Evolutionary conservation across 2,797 vertebrate genomes (phyloP).

Genomic region (Tinamus major): DNA sequence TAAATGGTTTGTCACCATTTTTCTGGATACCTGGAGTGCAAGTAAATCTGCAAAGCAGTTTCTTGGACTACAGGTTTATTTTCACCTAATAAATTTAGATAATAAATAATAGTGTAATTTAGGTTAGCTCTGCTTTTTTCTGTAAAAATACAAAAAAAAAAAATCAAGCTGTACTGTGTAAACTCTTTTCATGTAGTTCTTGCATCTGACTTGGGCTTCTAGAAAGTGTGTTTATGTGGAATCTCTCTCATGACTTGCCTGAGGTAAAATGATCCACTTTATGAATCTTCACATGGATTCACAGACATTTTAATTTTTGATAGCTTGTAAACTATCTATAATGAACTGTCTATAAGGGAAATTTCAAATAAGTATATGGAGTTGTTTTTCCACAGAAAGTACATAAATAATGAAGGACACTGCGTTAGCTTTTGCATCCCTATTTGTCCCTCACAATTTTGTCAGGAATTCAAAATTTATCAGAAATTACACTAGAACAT

Average conservation of each 20-base stretch:
- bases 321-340: neutral
- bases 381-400: neutral
- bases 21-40: neutral
- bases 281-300: neutral
- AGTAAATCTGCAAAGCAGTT: neutral
- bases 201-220: neutral
- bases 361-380: neutral
- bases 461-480: neutral
- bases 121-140: neutral
- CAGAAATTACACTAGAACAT: neutral
- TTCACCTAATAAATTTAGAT: neutral
- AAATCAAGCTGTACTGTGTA: neutral
- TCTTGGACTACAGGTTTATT: neutral
- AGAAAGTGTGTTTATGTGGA: neutral
- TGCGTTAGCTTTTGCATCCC: neutral
- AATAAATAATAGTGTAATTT: neutral
- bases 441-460: neutral
- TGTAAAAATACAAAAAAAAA: neutral
- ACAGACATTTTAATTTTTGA: neutral
- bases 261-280: neutral
- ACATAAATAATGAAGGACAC: neutral
- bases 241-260: neutral
- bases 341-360: neutral
- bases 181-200: neutral
- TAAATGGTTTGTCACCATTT: neutral